phyloP scores from a whole-genome alignment of 2,113 vertebrate species.

The Melanerpes formicivorus region DNA sequence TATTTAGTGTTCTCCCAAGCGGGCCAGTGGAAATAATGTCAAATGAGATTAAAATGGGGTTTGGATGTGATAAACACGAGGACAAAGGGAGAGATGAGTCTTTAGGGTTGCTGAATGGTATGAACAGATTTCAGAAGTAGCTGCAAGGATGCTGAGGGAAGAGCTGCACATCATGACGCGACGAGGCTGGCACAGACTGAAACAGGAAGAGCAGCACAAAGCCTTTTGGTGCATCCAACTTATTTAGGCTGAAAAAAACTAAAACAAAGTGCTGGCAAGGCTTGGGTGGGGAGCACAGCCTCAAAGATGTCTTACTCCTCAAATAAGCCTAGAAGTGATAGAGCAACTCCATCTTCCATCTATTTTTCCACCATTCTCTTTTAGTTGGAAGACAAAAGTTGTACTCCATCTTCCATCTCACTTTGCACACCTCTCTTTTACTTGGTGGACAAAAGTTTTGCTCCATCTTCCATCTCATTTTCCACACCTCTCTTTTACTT shows the following conservation, averaged over 20 bases:
- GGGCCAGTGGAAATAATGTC: conserved; percentile 37
- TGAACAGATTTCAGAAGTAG: not conserved
- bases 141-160: not conserved
- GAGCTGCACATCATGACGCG: not conserved
- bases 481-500: too few species aligned
- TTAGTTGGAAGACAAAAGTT: too few species aligned
- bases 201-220: not conserved
- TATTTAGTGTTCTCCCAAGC: conserved; percentile 52
- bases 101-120: conserved; percentile 4
- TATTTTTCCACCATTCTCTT: too few species aligned
- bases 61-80: conserved; percentile 37
- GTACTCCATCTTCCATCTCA: too few species aligned
- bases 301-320: not conserved
- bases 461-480: too few species aligned
- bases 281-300: not conserved
- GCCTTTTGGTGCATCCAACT: not conserved
- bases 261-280: not conserved
- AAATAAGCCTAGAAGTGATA: not conserved
- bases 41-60: conserved; percentile 26
- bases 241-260: not conserved
- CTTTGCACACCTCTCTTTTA: too few species aligned
- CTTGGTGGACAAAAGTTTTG: too few species aligned
- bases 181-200: not conserved
- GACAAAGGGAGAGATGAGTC: conserved; percentile 40
- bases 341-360: not conserved